Evolutionary conservation across 1,140 invertebrate species (phyloP).

Genomic region (Zophobas atratus): DNA sequence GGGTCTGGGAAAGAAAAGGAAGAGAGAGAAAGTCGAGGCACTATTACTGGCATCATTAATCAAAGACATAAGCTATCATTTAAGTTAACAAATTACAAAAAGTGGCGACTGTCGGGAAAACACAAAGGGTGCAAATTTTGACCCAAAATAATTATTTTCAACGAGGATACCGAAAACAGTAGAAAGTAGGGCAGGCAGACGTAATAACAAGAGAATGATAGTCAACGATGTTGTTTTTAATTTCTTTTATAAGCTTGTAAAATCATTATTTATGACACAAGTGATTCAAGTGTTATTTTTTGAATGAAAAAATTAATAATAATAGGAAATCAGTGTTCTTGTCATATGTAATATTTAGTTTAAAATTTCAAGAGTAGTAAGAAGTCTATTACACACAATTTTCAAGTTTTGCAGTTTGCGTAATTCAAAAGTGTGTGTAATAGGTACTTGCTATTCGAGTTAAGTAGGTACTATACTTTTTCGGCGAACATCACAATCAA

Average conservation of each 20-base stretch:
- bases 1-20: not conserved
- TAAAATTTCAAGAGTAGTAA: too few species aligned
- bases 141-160: not conserved
- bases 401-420: too few species aligned
- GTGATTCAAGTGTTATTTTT: too few species aligned
- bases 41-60: conserved; percentile 25
- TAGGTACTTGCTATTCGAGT: too few species aligned
- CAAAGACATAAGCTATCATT: conserved; percentile 32
- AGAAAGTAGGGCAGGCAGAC: not conserved
- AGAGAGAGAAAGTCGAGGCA: conserved; percentile 14
- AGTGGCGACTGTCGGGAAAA: not conserved
- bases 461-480: too few species aligned
- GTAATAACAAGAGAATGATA: not conserved
- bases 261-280: too few species aligned
- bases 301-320: too few species aligned
- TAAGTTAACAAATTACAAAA: conserved; percentile 36
- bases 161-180: not conserved
- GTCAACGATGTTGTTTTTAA: not conserved
- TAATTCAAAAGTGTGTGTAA: too few species aligned
- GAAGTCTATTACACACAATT: too few species aligned
- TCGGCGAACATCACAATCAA: too few species aligned
- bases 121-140: not conserved
- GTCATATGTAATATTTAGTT: too few species aligned
- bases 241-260: not conserved
- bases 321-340: too few species aligned